Base-by-base conservation (phyloP, 2,888 invertebrate genomes). In the Cataglyphis altisquamis region DNA sequence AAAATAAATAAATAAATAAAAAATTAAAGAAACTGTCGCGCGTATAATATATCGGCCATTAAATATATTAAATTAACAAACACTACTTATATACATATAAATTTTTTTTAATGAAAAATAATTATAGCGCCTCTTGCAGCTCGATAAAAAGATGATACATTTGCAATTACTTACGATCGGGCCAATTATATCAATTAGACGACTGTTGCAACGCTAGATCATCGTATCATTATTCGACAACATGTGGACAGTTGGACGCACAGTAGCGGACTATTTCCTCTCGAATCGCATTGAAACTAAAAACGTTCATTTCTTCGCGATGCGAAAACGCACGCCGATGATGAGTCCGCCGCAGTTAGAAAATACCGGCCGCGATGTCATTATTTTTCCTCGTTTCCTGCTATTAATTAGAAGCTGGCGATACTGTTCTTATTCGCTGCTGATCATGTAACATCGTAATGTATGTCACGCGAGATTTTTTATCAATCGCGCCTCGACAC, bases 321-420 rank as follows among this genome's bases (percentile, higher is more conserved):
- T 18, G n/a, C 77, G 62, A 68, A 77, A 77, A 68, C 15, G 21
- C 29, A n/a, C 60, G 29, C 15, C 5, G 29, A 0, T 6, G 57
- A 21, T 70, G 78, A 78, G 41, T 78, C 1, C 21, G 70, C 1
- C 21, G 70, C 55, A 15, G 29, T 32, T 60, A 4, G 5, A 60
- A 41, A 15, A 10, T 21, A 9, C 18, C 12, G 39, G 9, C 36
- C 1, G 6, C 5, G 32, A 52, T 70, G 9, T 45, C 60, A 8
- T 78, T 70, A 60, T 78, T 78, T 72, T 21, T 72, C 21, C 25
- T 45, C 25, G 72, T 72, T 72, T 80, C 72, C 60, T 80, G 72
- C 45, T 5, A 72, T 80, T 80, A 80, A 80, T 80, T 72, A 80
- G 18, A 1, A 29, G 18, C 32, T 45, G 3, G 70, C 32, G 36